Base-by-base conservation (phyloP, 2,888 invertebrate genomes). In the Hyles lineata region DNA sequence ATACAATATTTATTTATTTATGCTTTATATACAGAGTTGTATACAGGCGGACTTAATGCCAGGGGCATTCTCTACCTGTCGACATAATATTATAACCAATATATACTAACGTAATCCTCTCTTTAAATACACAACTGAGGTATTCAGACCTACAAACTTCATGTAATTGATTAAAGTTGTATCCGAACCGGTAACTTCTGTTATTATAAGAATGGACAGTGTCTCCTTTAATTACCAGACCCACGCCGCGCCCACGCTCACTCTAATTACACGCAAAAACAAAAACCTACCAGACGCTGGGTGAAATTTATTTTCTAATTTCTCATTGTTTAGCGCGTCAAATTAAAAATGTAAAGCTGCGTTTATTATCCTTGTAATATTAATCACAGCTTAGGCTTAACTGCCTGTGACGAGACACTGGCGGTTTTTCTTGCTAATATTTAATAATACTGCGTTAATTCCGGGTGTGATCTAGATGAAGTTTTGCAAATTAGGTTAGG, bases 181-280 rank as follows among this genome's bases (percentile, higher is more conserved):
- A 43, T 11, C 43, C 55, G n/a, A 55, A 55, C 55, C n/a, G n/a
- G 55, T n/a, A n/a, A n/a, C 55, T 19, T 55, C 55, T n/a, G 17
- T 21, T 43, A 43, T 73, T 73, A 70, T 73, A 58, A 70, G 62
- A 70, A n/a, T 55, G 21, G 52, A 32, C 60, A 59, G 67, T 88
- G 84, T 92, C 92, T 91, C 90, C 86, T 90, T 90, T 93, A 92
- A 93, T 93, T 92, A 93, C 90, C 86, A 85, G 80, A 15, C 43
- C 43, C 43, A 43, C 76, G 85, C 87, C 90, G 74, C 76, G 73
- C 72, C 89, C 85, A 87, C 83, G 82, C 83, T 89, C 86, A 88
- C 87, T 89, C 90, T 93, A 92, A 94, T 94, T 93, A 92, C 90
- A 85, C 86, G 87, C 85, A 89, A 90, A 92, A 92, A 92, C 89